Evolutionary conservation across 2,888 invertebrate species (phyloP).

Genomic region (Amitus sp.): DNA sequence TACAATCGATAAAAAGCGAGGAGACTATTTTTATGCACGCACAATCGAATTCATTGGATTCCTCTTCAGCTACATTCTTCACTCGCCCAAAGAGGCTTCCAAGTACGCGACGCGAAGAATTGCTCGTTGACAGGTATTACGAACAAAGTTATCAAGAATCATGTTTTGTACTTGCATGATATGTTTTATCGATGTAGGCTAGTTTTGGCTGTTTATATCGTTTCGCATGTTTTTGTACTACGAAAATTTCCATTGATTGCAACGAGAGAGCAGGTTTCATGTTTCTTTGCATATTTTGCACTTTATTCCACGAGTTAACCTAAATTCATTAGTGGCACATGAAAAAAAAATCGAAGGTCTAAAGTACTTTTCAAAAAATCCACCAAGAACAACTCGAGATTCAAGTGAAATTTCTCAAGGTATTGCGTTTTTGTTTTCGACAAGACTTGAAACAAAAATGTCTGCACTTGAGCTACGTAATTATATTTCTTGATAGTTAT

Average conservation of each 20-base stretch:
- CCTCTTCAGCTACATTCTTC: not conserved
- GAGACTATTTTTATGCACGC: conserved; percentile 13
- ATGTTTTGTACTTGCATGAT: conserved; percentile 51
- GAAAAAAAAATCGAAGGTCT: too few species aligned
- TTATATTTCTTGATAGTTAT: too few species aligned
- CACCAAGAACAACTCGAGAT: too few species aligned
- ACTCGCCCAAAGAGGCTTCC: not conserved
- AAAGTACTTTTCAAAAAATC: too few species aligned
- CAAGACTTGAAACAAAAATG: too few species aligned
- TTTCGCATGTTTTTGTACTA: conserved; percentile 13
- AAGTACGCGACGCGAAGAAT: not conserved
- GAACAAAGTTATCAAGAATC: conserved; percentile 26
- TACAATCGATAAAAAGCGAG: not conserved
- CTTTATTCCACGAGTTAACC: too few species aligned
- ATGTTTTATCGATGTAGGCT: conserved; percentile 51
- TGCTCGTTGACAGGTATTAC: conserved; percentile 14
- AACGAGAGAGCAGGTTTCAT: too few species aligned
- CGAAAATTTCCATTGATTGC: not conserved
- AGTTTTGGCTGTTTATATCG: conserved; percentile 29
- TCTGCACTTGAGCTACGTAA: too few species aligned
- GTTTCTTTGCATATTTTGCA: too few species aligned
- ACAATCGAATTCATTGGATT: conserved; percentile 6
- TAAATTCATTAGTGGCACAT: too few species aligned
- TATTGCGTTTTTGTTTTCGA: too few species aligned
- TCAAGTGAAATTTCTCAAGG: too few species aligned